phyloP scores from a whole-genome alignment of 2,797 vertebrate species.

The Glossophaga mutica region DNA sequence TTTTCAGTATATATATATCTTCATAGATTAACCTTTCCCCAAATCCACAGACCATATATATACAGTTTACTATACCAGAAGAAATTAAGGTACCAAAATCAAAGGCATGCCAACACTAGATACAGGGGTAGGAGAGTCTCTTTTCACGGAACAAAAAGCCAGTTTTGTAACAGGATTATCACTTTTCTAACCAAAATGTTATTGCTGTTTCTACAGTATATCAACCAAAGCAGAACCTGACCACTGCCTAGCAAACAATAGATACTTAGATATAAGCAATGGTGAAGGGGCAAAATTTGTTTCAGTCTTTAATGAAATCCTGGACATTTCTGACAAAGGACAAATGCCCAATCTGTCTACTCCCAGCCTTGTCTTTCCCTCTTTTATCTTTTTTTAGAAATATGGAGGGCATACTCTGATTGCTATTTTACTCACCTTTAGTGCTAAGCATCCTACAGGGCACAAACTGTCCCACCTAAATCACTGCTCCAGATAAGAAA shows the following conservation, averaged over 20 bases:
- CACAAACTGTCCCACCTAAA: neutral
- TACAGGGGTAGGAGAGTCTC: neutral
- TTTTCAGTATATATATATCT: neutral
- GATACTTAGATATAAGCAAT: neutral
- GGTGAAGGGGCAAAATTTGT: neutral
- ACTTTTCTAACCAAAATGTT: neutral
- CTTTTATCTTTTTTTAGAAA: neutral
- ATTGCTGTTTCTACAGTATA: neutral
- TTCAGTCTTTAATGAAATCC: constrained; percentile 5
- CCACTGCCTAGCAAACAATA: neutral
- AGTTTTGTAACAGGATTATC: neutral
- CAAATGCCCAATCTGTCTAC: neutral
- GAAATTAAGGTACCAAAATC: neutral
- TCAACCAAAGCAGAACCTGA: neutral
- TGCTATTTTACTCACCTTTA: neutral
- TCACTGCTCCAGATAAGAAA: neutral
- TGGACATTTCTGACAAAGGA: neutral
- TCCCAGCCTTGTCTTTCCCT: neutral
- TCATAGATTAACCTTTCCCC: neutral
- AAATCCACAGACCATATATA: neutral
- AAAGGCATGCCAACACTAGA: neutral
- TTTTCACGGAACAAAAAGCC: neutral
- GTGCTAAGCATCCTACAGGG: neutral
- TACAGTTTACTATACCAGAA: neutral
- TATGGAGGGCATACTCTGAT: neutral